A percentile compares a stretch with the other conserved stretches of the same genome.
Conservation (phyloP, 2,888 invertebrate species). For the Heliconius ethilla region DNA sequence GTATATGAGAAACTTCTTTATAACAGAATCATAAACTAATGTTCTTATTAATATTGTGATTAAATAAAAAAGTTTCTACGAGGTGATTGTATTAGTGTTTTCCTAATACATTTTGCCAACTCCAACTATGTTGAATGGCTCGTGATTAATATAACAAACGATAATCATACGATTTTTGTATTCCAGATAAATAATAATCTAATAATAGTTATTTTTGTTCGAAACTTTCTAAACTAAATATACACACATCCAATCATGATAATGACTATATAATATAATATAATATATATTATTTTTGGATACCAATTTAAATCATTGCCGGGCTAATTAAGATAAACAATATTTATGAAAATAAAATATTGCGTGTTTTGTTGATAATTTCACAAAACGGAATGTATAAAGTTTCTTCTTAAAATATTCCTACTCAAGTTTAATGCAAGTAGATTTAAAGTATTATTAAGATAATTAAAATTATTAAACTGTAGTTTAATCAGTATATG, state of each 20-base stretch:
- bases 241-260: too few species aligned
- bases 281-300: background rate
- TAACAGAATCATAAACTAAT: constrained; percentile 7
- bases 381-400: too few species aligned
- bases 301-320: background rate
- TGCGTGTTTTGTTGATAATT: background rate
- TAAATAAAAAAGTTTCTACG: constrained; percentile 11
- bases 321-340: background rate
- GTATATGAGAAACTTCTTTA: background rate
- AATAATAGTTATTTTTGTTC: background rate
- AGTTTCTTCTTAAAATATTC: too few species aligned
- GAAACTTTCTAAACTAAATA: background rate
- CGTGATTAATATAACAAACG: background rate
- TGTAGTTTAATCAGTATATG: too few species aligned
- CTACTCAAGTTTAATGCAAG: too few species aligned
- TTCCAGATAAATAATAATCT: background rate
- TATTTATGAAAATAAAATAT: background rate
- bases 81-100: background rate
- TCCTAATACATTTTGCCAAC: background rate
- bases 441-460: too few species aligned
- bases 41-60: background rate
- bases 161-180: background rate
- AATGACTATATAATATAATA: background rate
- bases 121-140: background rate
- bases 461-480: too few species aligned